Evolutionary conservation across 2,888 invertebrate species (phyloP).

Genomic region (Melolontha melolontha): DNA sequence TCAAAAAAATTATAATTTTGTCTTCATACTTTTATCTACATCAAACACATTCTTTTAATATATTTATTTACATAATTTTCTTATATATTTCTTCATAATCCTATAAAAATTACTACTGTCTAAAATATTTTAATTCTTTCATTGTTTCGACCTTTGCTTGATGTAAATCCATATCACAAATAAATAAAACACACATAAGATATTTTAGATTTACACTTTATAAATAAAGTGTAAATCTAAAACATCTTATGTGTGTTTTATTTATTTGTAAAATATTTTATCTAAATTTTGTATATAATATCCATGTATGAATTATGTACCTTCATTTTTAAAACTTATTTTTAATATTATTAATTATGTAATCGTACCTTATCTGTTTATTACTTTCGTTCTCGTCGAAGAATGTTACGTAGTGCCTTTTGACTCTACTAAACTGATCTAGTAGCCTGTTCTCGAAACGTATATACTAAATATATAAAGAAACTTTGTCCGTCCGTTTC

Average conservation of each 20-base stretch:
- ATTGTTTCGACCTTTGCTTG: too few species aligned
- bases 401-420: constrained; percentile 35
- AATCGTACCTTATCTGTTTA: constrained; percentile 18
- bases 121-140: constrained; percentile 24
- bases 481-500: constrained; percentile 33
- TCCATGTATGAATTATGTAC: constrained; percentile 29
- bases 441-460: constrained; percentile 9
- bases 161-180: too few species aligned
- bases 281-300: constrained; percentile 22
- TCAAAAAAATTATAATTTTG: too few species aligned
- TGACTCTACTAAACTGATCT: constrained; percentile 2
- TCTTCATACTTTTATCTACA: too few species aligned
- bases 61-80: too few species aligned
- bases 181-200: too few species aligned
- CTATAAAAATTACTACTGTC: constrained; percentile 15
- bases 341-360: constrained; percentile 14
- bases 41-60: too few species aligned
- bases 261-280: constrained; percentile 24
- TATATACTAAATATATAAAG: constrained; percentile 17
- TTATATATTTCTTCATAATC: too few species aligned
- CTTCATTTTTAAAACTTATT: constrained; percentile 20
- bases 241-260: too few species aligned
- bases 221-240: too few species aligned
- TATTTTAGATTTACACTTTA: too few species aligned
- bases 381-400: too few species aligned